Conservation (phyloP, 2,888 invertebrate genomes). For the Hyposoter didymator region DNA sequence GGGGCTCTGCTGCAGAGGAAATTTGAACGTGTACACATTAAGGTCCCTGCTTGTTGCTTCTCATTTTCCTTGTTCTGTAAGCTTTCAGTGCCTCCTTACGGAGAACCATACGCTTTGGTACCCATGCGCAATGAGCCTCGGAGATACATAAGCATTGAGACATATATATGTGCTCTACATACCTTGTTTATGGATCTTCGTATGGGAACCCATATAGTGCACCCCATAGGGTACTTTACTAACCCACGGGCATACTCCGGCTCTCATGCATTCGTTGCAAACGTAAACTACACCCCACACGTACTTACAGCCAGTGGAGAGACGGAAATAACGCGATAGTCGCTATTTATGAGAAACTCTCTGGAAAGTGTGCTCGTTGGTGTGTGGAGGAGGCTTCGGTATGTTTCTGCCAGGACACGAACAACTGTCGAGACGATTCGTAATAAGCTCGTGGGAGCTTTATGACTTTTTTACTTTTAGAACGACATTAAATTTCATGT, state of each 20-base stretch:
- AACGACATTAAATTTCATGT: conserved; percentile 45
- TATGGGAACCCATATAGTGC: conserved; percentile 24
- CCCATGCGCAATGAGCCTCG: conserved; percentile 17
- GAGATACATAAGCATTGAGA: conserved; percentile 1
- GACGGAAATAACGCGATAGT: conserved; percentile 10
- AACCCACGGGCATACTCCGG: conserved; percentile 34
- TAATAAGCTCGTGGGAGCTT: conserved; percentile 71
- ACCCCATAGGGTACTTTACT: conserved; percentile 40
- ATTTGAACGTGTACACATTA: too few relatives aligned
- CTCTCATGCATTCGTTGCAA: neutral
- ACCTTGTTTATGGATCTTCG: neutral
- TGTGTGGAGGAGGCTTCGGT: neutral
- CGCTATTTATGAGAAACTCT: conserved; percentile 56
- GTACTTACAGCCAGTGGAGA: conserved; percentile 27
- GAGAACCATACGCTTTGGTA: conserved; percentile 21
- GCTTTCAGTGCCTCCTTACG: conserved; percentile 43
- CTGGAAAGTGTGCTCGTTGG: conserved; percentile 8
- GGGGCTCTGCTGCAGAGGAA: too few relatives aligned
- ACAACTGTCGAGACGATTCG: conserved; percentile 73
- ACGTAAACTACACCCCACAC: conserved; percentile 1
- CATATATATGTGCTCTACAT: neutral
- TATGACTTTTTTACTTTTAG: conserved; percentile 62
- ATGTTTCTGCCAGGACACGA: conserved; percentile 48
- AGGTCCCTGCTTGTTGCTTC: conserved; percentile 10
- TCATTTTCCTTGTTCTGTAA: conserved; percentile 41